A percentile compares a stretch with the other conserved stretches of the same genome.
Conservation (phyloP, 2,113 vertebrate genomes). For the Phocoena phocoena region DNA sequence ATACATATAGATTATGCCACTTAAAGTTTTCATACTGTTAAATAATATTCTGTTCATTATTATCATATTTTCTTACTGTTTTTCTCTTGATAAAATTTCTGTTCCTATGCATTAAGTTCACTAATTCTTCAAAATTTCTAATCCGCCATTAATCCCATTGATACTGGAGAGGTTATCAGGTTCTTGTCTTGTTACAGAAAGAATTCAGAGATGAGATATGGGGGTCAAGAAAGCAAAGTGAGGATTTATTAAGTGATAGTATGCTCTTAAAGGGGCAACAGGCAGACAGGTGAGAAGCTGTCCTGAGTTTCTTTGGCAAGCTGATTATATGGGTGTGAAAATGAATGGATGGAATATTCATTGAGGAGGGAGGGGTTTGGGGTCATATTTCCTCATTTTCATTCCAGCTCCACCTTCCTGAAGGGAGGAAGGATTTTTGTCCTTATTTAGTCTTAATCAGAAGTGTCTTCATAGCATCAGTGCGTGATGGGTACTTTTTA, state of each 20-base stretch:
- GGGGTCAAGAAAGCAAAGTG: neutral
- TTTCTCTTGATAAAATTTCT: neutral
- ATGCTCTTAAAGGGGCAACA: neutral
- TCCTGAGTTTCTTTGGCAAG: neutral
- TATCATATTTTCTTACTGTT: neutral
- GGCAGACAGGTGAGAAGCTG: neutral
- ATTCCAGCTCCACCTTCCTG: neutral
- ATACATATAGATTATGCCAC: neutral
- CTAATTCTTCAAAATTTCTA: neutral
- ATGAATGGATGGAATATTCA: neutral
- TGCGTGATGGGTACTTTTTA: neutral
- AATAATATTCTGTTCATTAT: neutral
- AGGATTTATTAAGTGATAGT: neutral
- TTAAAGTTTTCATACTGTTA: neutral
- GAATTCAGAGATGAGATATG: neutral
- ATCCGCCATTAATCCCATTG: neutral
- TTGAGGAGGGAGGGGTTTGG: neutral
- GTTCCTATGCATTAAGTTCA: neutral
- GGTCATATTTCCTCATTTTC: neutral
- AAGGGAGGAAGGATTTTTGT: neutral
- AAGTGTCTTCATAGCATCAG: neutral
- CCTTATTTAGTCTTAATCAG: neutral
- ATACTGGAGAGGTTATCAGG: neutral
- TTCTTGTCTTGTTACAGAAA: neutral
- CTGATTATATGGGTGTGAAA: neutral